Percentiles rank a stretch among this genome's conserved stretches.
Evolutionary conservation across 2,797 vertebrate genomes (phyloP).

Genomic region (Semaprochilodus insignis): DNA sequence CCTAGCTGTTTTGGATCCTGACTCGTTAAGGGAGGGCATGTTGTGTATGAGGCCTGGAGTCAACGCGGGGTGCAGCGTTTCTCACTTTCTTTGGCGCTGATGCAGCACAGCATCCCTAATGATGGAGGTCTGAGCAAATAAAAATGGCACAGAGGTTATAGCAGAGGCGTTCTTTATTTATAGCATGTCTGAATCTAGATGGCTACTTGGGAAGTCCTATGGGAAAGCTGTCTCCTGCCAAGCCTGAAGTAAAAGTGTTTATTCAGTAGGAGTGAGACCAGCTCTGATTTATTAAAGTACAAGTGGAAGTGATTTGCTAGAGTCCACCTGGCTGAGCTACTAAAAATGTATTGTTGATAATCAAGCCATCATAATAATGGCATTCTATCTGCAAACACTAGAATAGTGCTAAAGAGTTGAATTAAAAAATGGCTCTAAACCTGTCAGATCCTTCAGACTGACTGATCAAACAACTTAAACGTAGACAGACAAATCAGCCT

Average conservation of each 20-base stretch:
- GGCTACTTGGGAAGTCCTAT: slow-evolving; percentile 20
- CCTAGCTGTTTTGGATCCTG: not conserved
- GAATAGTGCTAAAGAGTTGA: not conserved
- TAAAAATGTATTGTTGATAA: slow-evolving; percentile 2
- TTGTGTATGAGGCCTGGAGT: not conserved
- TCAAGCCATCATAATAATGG: not conserved
- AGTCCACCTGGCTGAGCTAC: not conserved
- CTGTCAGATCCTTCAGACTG: slow-evolving; percentile 35
- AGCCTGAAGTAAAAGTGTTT: slow-evolving; percentile 27
- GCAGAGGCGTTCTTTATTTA: slow-evolving; percentile 41
- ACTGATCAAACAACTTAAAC: slow-evolving; percentile 24
- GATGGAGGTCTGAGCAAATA: slow-evolving; percentile 40
- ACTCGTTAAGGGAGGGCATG: not conserved
- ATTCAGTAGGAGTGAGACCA: not conserved
- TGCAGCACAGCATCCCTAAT: slow-evolving; percentile 37
- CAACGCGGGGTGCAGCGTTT: not conserved
- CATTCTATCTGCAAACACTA: not conserved
- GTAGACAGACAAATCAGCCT: slow-evolving; percentile 7
- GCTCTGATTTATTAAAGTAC: not conserved
- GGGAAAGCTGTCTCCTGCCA: slow-evolving; percentile 10
- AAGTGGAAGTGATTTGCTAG: not conserved
- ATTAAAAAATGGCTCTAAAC: not conserved
- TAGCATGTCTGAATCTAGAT: slow-evolving; percentile 46
- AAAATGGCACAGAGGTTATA: slow-evolving; percentile 48
- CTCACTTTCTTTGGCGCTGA: slow-evolving; percentile 3